Evolutionary conservation across 1,140 invertebrate species (phyloP), one percentile per base, ranked within the genome.

Genomic region (Bursaphelenchus mucronatus): DNA sequence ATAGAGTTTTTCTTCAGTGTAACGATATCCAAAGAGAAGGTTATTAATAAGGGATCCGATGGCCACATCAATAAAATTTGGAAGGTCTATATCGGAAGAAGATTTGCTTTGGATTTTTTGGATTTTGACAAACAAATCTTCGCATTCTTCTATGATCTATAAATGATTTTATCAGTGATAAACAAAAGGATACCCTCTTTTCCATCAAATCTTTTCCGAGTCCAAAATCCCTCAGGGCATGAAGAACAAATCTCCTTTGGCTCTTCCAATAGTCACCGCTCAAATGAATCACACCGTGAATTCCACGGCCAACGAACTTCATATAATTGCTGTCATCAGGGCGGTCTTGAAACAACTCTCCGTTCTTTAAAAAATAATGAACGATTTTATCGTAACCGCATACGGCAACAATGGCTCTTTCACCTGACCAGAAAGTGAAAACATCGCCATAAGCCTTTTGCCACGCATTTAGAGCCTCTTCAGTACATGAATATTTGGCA

Each of bases 331-430:
- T 30, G 30, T 30, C 30, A 30, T 30, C 30, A 30, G 30, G 30
- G 30, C 30, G 30, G 30, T 30, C 30, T 30, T 30, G 30, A 30
- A 30, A 67, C 9, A 9, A 15, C 13, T 64, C 61, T 11, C 51
- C 64, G 44, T 67, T 49, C 45, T 47, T 67, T 11, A 63, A 30
- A 41, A 67, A 67, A 19, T 44, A 21, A 43, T 67, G 19, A 41
- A 67, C 53, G 10, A 66, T 66, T 46, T 49, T 15, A 40, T 67
- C 65, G 15, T 64, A 67, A 49, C 67, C 65, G n/a, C 63, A 49
- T 13, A 67, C 11, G n/a, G 67, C 44, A 40, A 67, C 65, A 6
- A 68, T 63, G n/a, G 65, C 64, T 13, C 43, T n/a, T 46, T 67
- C 63, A n/a, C 61, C 50, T 15, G 52, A 7, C 65, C 65, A 67